Evolutionary conservation across 2,113 vertebrate genomes (phyloP), one percentile per base, ranked within the genome.

Genomic region (Formicarius rufipectus): DNA sequence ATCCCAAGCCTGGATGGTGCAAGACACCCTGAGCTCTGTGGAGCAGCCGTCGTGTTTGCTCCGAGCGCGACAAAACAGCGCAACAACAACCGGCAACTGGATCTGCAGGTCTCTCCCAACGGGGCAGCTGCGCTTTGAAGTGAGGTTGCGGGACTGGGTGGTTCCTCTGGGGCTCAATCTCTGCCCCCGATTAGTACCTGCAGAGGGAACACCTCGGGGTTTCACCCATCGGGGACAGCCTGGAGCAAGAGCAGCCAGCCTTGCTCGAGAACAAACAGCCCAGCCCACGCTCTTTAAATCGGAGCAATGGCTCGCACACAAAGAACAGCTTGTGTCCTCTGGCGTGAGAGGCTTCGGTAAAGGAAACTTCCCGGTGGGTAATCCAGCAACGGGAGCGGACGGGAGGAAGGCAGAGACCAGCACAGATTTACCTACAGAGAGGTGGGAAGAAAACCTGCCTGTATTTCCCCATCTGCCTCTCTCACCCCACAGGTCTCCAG

Each of bases 211-310:
- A 50, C 76, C 72, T 80, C 3, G 1, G 45, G 59, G 3, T 72
- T 79, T 73, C 30, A 31, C 83, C 71, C 18, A 66, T 9, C 6
- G 12, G 71, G 64, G 58, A 11, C 63, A 68, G 59, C 28, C 45
- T 62, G 28, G 42, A 71, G 80, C 75, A 74, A 60, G 66, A 78
- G 66, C 2, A 0, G 78, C 84, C 69, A 78, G 0, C 11, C 67
- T 40, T 5, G 88, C 45, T 74, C 10, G 50, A 92, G 83, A 95
- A 90, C 94, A 95, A 95, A 93, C 89, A 95, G 91, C 94, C 95
- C 91, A 84, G 89, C 96, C 92, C 94, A 28, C 2, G 33, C 58
- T 87, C 92, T 81, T 76, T 23, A 67, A 67, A 74, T 49, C 33
- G 35, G 64, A 55, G 69, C 47, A 39, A 37, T 8, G 81, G 81